Evolutionary conservation across 2,888 invertebrate genomes (phyloP).

Genomic region (Synanthedon formicaeformis): DNA sequence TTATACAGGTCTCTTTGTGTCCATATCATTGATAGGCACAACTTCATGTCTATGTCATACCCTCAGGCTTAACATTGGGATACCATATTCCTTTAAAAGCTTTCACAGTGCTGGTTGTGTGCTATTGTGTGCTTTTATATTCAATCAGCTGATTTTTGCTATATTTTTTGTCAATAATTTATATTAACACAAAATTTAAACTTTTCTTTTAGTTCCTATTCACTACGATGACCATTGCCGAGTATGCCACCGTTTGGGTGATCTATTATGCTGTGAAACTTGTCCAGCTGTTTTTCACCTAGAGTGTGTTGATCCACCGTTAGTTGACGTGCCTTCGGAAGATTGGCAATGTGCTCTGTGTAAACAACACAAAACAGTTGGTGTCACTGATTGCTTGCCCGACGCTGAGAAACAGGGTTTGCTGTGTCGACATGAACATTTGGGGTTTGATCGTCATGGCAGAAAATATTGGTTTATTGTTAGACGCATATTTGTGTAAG

Average conservation of each 20-base stretch:
- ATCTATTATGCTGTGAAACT: slow-evolving; percentile 96
- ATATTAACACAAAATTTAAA: neutral
- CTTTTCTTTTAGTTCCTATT: slow-evolving; percentile 73
- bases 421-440: slow-evolving; percentile 90
- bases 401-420: slow-evolving; percentile 93
- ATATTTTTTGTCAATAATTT: slow-evolving; percentile 1
- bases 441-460: slow-evolving; percentile 96
- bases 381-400: slow-evolving; percentile 93
- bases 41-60: too few species aligned
- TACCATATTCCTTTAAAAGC: too few species aligned
- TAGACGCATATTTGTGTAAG: slow-evolving; percentile 93
- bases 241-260: slow-evolving; percentile 92
- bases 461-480: slow-evolving; percentile 98
- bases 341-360: slow-evolving; percentile 98
- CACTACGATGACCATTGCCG: slow-evolving; percentile 94
- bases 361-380: slow-evolving; percentile 89
- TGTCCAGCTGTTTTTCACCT: slow-evolving; percentile 98
- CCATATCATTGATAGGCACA: too few species aligned
- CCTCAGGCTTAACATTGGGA: too few species aligned
- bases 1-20: too few species aligned
- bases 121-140: too few species aligned
- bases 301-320: slow-evolving; percentile 94
- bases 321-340: slow-evolving; percentile 94
- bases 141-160: neutral
- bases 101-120: too few species aligned